phyloP scores from a whole-genome alignment of 1,140 invertebrate genomes.

The Steinernema khuongi region DNA sequence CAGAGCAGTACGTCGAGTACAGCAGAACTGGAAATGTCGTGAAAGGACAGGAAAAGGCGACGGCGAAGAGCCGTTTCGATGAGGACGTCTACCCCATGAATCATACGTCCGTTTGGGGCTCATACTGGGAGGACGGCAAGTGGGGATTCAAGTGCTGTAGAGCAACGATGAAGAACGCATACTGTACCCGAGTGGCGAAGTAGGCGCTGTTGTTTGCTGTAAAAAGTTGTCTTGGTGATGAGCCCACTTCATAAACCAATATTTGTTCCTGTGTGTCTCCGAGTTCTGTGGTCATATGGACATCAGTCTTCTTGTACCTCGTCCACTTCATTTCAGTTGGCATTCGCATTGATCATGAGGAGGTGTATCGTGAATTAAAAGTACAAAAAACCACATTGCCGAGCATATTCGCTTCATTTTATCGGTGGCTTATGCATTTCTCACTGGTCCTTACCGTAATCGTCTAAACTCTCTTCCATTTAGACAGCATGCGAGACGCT shows the following conservation, averaged over 20 bases:
- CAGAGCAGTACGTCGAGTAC: conserved; percentile 92
- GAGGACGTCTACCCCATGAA: conserved; percentile 69
- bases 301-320: background rate
- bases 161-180: conserved; percentile 76
- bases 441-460: background rate
- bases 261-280: conserved; percentile 2
- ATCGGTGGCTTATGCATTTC: background rate
- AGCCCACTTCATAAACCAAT: background rate
- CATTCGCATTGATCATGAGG: too few relatives aligned
- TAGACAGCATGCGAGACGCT: background rate
- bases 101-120: conserved; percentile 78
- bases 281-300: conserved; percentile 66
- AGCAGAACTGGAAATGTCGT: conserved; percentile 80
- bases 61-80: conserved; percentile 82
- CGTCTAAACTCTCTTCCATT: background rate
- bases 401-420: too few relatives aligned
- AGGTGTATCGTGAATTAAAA: too few relatives aligned
- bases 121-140: conserved; percentile 79
- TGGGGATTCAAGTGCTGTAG: conserved; percentile 94
- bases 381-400: too few relatives aligned
- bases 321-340: background rate
- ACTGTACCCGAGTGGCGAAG: conserved; percentile 57
- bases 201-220: background rate
- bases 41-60: conserved; percentile 78
- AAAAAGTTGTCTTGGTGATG: background rate